Base-by-base conservation (phyloP, 1,140 invertebrate genomes). In the Dysdera silvatica region DNA sequence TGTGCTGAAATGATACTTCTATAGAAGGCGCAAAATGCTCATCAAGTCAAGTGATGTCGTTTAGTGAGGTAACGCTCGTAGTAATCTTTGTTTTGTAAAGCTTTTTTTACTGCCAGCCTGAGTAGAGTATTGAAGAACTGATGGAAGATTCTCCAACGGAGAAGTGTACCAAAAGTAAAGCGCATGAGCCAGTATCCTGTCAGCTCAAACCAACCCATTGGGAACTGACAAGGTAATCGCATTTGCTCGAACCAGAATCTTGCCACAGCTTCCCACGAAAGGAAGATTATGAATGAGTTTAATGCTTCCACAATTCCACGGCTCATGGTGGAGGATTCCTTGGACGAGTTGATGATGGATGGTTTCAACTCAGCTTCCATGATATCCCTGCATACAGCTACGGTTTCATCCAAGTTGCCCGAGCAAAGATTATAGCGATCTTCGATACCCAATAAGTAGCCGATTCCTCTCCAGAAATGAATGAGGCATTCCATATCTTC, bases 381-480 rank as follows among this genome's bases (percentile, higher is more conserved):
- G 28, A 78, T 69, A 12, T 80, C 73, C 32, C 65, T 54, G n/a
- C 73, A 74, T 4, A 81, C 69, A 33, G 70, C 45, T 37, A 69
- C 66, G 0, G 80, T 72, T 28, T 79, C 76, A 20, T 74, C 69
- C 32, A 80, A 66, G 29, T 67, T 74, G 0, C 78, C 80, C 0
- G 72, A 69, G 66, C 82, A 84, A 28, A 84, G 77, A 67, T 84
- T 85, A 64, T 77, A 82, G 82, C 81, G 83, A 69, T 94, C 89
- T 65, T 89, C 82, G 16, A 92, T 83, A 2, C 91, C 91, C 45
- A 94, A 79, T 70, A 88, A 74, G 69, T 85, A 81, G 1, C 89
- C 89, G 31, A 93, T 83, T 1, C 87, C 84, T 41, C 83, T 80
- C 90, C 90, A 94, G 68, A 92, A 83, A 72, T 94, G 89, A 2